Evolutionary conservation across 2,113 vertebrate species (phyloP).

Genomic region (Dasyornis broadbenti): DNA sequence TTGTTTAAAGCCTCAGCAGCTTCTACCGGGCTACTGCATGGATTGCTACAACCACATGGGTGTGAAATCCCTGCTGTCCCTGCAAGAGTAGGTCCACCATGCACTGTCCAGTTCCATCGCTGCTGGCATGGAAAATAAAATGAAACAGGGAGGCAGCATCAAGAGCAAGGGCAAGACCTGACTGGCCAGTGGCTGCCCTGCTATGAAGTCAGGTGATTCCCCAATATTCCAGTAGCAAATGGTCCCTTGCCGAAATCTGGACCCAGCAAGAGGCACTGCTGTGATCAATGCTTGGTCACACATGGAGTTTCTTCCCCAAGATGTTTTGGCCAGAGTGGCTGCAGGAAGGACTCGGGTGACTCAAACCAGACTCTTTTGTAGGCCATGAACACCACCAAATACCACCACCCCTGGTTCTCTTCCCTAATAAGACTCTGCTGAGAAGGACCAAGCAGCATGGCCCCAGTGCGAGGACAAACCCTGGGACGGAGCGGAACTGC

Average conservation of each 20-base stretch:
- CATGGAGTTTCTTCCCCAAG: background rate
- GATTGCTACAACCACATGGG: background rate
- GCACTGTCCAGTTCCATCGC: background rate
- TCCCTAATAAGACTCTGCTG: no score
- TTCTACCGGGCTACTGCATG: background rate
- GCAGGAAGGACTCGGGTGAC: background rate
- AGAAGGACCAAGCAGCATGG: accelerated
- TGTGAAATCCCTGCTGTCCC: background rate
- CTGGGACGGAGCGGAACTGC: accelerated
- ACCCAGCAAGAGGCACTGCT: background rate
- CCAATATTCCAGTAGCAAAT: background rate
- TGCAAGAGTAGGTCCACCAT: background rate
- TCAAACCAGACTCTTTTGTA: background rate
- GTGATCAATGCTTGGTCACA: background rate
- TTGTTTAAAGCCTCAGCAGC: background rate
- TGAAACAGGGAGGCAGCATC: background rate
- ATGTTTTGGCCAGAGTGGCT: background rate
- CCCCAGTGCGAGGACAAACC: accelerated
- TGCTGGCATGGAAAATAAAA: background rate
- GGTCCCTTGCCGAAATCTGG: background rate
- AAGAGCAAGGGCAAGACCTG: background rate
- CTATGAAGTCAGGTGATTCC: background rate
- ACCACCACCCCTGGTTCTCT: background rate
- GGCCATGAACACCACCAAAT: background rate
- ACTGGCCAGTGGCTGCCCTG: background rate